Evolutionary conservation across 2,888 invertebrate genomes (phyloP), one percentile per base, ranked within the genome.

Genomic region (Tetrapedia diversipes): DNA sequence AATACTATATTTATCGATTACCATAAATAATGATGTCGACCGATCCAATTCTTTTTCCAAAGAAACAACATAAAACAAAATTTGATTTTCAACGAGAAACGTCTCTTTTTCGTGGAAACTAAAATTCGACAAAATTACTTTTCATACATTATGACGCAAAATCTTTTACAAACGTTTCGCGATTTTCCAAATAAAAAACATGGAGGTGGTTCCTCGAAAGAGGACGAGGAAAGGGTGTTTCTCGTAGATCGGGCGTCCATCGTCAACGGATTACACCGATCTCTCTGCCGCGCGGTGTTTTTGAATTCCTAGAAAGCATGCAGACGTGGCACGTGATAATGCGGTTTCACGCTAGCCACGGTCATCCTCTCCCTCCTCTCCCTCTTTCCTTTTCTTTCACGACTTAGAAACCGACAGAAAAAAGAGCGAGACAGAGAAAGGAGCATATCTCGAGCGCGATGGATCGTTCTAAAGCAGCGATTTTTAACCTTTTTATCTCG

Each of bases 261-360:
- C 64, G 39, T 67, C 49, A 10, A 43, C n/a, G 32, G 43, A 64
- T n/a, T 43, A 53, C 41, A 34, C 71, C n/a, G n/a, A n/a, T n/a
- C n/a, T n/a, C 49, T 1, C 16, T 37, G 39, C 2, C 29, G 67
- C 29, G 67, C 56, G 61, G 72, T 65, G 73, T 68, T 69, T 75
- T 64, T 45, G 57, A 68, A 60, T 67, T 65, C 65, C 67, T 45
- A 43, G 60, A 24, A 73, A 32, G 56, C 74, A 60, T 45, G 73
- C 41, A 41, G 41, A 68, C 64, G 59, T 68, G 68, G 76, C 68
- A 68, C 76, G 79, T 71, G 71, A 80, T 79, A 76, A 51, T 69
- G 80, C 63, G 80, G 76, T 80, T 76, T 79, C 41, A 47, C 56
- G 61, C 39, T 71, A 32, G 54, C 56, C 67, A 47, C 64, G 34